phyloP scores from a whole-genome alignment of 1,140 invertebrate species.

The Popillia japonica region DNA sequence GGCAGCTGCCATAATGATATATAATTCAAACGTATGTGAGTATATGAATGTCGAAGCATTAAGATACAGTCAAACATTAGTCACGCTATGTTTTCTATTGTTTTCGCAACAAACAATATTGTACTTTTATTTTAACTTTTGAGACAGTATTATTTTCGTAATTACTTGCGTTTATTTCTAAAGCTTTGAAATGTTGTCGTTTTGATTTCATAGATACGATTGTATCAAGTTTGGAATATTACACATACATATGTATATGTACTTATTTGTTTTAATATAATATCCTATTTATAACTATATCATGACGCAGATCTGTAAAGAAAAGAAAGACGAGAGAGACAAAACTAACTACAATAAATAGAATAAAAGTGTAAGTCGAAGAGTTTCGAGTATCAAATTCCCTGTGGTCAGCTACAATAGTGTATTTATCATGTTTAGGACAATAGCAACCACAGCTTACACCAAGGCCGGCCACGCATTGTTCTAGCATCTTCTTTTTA shows the following conservation, averaged over 20 bases:
- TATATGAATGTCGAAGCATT: not conserved
- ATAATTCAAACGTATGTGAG: not conserved
- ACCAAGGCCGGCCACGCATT: slow-evolving; percentile 41
- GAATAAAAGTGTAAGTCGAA: not conserved
- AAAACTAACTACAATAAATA: not conserved
- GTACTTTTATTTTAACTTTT: too few species aligned
- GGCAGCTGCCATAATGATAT: not conserved
- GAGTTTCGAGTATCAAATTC: slow-evolving; percentile 38
- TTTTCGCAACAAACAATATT: too few species aligned
- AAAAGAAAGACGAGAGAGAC: not conserved
- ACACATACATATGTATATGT: too few species aligned
- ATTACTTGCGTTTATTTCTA: too few species aligned
- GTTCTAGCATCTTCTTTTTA: slow-evolving; percentile 34
- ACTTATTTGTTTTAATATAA: too few species aligned
- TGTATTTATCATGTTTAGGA: slow-evolving; percentile 44
- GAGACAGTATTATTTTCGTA: too few species aligned
- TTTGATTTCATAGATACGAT: too few species aligned
- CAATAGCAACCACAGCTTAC: slow-evolving; percentile 40
- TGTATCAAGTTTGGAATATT: too few species aligned
- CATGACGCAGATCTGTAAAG: too few species aligned
- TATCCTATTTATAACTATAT: too few species aligned
- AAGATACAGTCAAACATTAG: not conserved
- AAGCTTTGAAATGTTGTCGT: too few species aligned
- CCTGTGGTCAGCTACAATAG: slow-evolving; percentile 40
- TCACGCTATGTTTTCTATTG: not conserved